Base-by-base conservation (phyloP, 2,113 vertebrate species). In the Pterophyllum scalare region DNA sequence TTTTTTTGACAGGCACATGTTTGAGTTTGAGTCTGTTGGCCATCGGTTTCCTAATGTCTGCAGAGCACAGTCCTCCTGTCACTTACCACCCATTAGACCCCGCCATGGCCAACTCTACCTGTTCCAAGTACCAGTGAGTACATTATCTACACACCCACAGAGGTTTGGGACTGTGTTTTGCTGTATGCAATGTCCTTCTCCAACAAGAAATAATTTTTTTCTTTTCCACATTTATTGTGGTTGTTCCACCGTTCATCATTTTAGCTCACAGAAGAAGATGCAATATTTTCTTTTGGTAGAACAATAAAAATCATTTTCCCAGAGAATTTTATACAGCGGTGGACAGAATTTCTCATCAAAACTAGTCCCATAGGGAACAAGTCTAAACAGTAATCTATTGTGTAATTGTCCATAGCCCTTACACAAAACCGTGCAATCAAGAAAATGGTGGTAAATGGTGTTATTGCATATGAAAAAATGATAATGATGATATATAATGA, bases 31-130 rank as follows among this genome's bases (percentile, higher is more conserved):
- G 96, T 91, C 88, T 99, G 89, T 94, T 99, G 88, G 98, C 97
- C 67, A 86, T 95, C 22, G 98, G 98, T 67, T 99, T 99, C 93
- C 96, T 99, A 84, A 93, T 99, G 1, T 97, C 98, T 5, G 97
- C 98, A 64, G 97, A 97, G 91, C 95, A 97, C 90, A 98, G 97
- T 12, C 98, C 98, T 84, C 96, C 94, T 20, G 92, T 99, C 91
- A 98, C 96, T 70, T 93, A 98, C 85, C 96, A 96, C 85, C 96
- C 97, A 10, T 64, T 94, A 59, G 94, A 96, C 93, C 97, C 97
- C 6, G 90, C 94, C 14, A 93, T 94, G 85, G 95, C 94, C 84
- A 99, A 99, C 89, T 94, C 96, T 7, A 97, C 96, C 90, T 99
- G 98, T 94, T 91, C 95, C 90, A 96, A 96, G 91, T 97, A 99